These are phyloP conservation scores for Orchestes rusci DNA, from an alignment of 2,888 invertebrate species.

Conservation along the genomic window DNA sequence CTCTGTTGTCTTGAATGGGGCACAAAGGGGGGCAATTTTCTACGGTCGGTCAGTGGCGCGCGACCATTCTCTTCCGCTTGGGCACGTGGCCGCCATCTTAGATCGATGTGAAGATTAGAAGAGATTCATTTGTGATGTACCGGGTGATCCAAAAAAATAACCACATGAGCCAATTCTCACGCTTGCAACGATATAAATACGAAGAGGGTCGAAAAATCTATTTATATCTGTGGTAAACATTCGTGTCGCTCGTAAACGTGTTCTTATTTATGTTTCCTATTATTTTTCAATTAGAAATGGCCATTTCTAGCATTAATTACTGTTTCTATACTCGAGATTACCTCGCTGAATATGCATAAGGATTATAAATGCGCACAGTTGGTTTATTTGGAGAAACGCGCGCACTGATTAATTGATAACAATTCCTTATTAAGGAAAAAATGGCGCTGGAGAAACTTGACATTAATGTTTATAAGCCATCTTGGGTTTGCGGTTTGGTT, in stretches of 20 bases:
- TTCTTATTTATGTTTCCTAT: conserved; percentile 13
- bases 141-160: too few species aligned
- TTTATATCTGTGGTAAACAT: conserved; percentile 8
- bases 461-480: too few species aligned
- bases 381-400: conserved; percentile 17
- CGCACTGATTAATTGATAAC: too few species aligned
- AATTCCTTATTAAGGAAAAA: too few species aligned
- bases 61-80: conserved; percentile 21
- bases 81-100: conserved; percentile 27
- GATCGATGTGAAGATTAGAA: conserved; percentile 18
- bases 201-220: conserved; percentile 4
- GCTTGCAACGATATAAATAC: too few species aligned
- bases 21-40: conserved; percentile 20
- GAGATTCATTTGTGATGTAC: too few species aligned
- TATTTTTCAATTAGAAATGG: conserved; percentile 17
- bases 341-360: conserved; percentile 14
- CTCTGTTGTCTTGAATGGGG: conserved; percentile 21
- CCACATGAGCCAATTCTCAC: too few species aligned
- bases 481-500: too few species aligned
- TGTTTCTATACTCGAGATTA: conserved; percentile 13
- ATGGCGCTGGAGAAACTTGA: too few species aligned
- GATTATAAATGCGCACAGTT: conserved; percentile 11
- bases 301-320: conserved; percentile 12
- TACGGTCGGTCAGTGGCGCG: conserved; percentile 24
- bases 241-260: conserved; percentile 10